Percentiles rank a stretch among this genome's conserved stretches.
Conservation (phyloP, 2,888 invertebrate genomes). For the Arrhopalites spinosus region DNA sequence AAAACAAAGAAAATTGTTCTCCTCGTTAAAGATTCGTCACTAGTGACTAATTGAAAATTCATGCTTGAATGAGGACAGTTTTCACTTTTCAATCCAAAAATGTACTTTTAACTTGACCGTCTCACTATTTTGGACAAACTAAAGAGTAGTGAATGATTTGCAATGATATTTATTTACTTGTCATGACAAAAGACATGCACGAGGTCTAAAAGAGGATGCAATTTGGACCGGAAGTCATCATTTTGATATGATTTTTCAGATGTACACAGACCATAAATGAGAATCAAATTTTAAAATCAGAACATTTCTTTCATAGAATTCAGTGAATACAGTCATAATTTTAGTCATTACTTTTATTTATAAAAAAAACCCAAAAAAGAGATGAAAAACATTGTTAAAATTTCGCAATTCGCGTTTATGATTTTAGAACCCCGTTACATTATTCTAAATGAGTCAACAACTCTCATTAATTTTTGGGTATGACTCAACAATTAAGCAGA, state of each 20-base stretch:
- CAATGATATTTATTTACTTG: slow-evolving; percentile 3
- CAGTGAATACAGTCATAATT: background rate
- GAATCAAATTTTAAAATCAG: too few relatives aligned
- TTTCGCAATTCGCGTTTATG: background rate
- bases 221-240: slow-evolving; percentile 2
- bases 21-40: background rate
- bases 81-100: background rate
- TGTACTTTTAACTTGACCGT: background rate
- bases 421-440: too few relatives aligned
- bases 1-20: background rate
- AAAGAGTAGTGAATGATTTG: background rate
- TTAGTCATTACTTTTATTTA: too few relatives aligned
- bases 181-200: background rate
- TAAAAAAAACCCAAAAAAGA: too few relatives aligned
- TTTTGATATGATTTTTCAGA: background rate
- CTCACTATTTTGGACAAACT: background rate
- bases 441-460: too few relatives aligned
- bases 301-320: background rate
- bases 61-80: background rate
- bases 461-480: too few relatives aligned
- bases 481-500: too few relatives aligned
- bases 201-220: slow-evolving; percentile 13
- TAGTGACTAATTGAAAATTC: background rate
- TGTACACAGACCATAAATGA: too few relatives aligned
- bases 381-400: background rate